Evolutionary conservation across 1,140 invertebrate genomes (phyloP), one percentile per base, ranked within the genome.

Genomic region (Sipha flava): DNA sequence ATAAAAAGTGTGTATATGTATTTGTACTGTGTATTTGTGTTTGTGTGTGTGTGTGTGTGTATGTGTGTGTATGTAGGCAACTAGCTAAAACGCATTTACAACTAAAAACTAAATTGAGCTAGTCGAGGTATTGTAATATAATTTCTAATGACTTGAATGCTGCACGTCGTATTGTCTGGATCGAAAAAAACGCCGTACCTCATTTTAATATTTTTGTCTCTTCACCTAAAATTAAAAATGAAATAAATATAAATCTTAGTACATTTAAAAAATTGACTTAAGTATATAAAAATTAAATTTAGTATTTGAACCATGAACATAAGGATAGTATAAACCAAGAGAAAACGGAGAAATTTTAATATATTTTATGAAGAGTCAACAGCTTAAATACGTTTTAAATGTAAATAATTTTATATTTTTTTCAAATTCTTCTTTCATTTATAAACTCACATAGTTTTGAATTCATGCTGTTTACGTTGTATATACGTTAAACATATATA

Each of bases 61-160:
- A 62, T 23, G 12, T 31, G 9, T 18, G 16, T 7, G 31, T 64
- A 64, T n/a, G 12, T 34, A 34, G 18, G 31, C 23, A 14, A 47
- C 45, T 47, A 18, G 29, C 26, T 34, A 31, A 62, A n/a, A n/a
- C n/a, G n/a, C n/a, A n/a, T n/a, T 31, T 59, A 26, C 7, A 59
- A 59, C 57, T 77, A 77, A 14, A 29, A 40, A 54, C 49, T 77
- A 59, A 14, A 23, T 77, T 77, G 73, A 77, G 73, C 73, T 77
- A 26, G 52, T 59, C 73, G 52, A 77, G 52, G 52, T 77, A 57
- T 59, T 34, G 47, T 57, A 21, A 57, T 54, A 57, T 77, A 57
- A 43, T 29, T 45, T 29, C 66, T 47, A 70, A 70, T 54, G 73
- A 52, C 47, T 73, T 57, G 34, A 34, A 47, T 54, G 12, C 21